Evolutionary conservation across 2,797 vertebrate species (phyloP), one percentile per base, ranked within the genome.

Genomic region (Brachyrhaphis roseni): DNA sequence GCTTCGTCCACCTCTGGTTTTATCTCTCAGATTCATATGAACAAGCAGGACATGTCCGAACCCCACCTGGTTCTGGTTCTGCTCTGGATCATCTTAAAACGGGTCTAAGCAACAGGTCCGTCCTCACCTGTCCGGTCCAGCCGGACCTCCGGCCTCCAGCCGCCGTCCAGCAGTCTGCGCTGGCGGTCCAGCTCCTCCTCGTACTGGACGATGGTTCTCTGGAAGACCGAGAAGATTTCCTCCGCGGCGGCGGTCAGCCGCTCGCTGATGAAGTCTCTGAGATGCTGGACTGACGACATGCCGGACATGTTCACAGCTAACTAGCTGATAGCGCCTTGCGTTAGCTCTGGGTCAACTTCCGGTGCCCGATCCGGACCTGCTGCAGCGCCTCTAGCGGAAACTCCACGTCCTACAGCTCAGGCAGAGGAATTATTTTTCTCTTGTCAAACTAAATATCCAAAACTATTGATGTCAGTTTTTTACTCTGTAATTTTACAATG

Each of bases 111-210:
- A 26, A n/a, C 53, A n/a, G 11, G 31, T 51, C 11, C 7, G 43
- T 18, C 72, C 81, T 13, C 5, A 86, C 84, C 84, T 18, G 74
- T 76, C 28, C 72, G 57, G 51, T 73, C 28, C 5, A 79, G 47
- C 39, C 59, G 72, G 0, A 82, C 10, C 15, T 75, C 1, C 0
- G 86, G 80, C 26, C 78, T 86, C 15, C 72, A 73, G 49, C 72
- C 31, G 41, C 70, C 23, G 7, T 79, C 85, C 89, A 88, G 26
- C 77, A 85, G 74, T 45, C 39, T 81, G 18, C 79, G 77, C 34
- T 83, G 86, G 34, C 62, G 77, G 12, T 80, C 41, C 68, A 71
- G 15, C 51, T 75, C 73, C 5, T 74, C 72, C 39, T 71, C 59
- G 59, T 64, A 64, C 31, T 36, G 59, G 59, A 8, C 66, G 76